Evolutionary conservation across 2,797 vertebrate species (phyloP).

Genomic region (Hapalemur alaotrensis): DNA sequence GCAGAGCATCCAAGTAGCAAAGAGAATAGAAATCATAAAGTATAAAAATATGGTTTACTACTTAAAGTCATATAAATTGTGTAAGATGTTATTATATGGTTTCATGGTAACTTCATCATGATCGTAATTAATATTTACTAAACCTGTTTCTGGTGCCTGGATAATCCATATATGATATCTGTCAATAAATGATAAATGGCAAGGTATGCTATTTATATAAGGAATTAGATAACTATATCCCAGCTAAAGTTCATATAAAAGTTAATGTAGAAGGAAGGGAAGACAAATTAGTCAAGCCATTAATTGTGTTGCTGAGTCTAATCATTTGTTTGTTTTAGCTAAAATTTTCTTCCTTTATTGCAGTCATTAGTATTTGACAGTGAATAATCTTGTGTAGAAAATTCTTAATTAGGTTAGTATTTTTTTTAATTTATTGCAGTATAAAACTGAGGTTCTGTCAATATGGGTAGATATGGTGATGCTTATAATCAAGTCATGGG

Average conservation of each 20-base stretch:
- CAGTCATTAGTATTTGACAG: slow-evolving; percentile 63
- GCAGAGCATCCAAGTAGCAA: neutral
- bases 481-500: neutral
- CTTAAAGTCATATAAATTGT: neutral
- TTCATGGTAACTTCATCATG: neutral
- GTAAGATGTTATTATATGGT: neutral
- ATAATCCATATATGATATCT: neutral
- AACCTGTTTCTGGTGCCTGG: neutral
- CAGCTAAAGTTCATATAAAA: slow-evolving; percentile 40
- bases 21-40: neutral
- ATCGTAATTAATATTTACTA: neutral
- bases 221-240: neutral
- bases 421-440: neutral
- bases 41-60: neutral
- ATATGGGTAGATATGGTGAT: neutral
- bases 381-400: slow-evolving; percentile 64
- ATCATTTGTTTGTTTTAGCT: slow-evolving; percentile 68
- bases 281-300: slow-evolving; percentile 58
- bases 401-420: slow-evolving; percentile 49
- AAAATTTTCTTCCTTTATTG: slow-evolving; percentile 60
- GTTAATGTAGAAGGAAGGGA: neutral
- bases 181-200: neutral
- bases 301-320: slow-evolving; percentile 58
- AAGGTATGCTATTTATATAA: slow-evolving; percentile 9
- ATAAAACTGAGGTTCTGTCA: slow-evolving; percentile 26